These are phyloP conservation scores for Novumbra hubbsi DNA, from an alignment of 2,797 vertebrate species.

Conservation along the genomic window DNA sequence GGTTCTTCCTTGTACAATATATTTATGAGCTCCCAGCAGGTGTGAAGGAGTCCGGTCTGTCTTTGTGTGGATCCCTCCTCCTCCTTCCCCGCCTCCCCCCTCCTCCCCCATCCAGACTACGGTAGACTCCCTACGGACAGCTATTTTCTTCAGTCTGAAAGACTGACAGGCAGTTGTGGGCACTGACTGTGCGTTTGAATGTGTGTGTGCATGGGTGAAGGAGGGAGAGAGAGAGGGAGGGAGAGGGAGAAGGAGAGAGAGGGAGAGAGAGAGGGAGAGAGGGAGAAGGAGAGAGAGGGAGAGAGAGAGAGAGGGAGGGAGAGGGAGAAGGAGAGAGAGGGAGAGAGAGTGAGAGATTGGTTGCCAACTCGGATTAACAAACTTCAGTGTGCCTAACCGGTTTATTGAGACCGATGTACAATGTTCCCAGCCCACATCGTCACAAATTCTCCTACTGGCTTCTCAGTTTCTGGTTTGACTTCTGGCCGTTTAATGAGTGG, in stretches of 20 bases:
- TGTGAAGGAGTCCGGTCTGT: too few species aligned
- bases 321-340: neutral
- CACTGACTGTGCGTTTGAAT: neutral
- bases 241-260: neutral
- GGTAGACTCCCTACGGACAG: too few species aligned
- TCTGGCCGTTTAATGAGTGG: conserved; percentile 82
- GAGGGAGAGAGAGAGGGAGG: neutral
- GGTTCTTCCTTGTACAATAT: too few species aligned
- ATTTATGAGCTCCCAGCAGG: too few species aligned
- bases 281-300: neutral
- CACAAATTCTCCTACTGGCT: conserved; percentile 66
- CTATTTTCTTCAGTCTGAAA: too few species aligned
- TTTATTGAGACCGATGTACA: conserved; percentile 52
- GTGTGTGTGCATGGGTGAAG: too few species aligned
- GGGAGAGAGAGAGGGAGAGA: neutral
- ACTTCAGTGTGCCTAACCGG: conserved; percentile 51
- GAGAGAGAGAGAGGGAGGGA: neutral
- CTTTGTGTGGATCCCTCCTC: too few species aligned
- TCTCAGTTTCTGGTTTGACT: conserved; percentile 88
- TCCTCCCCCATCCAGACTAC: too few species aligned
- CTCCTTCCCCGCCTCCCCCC: too few species aligned
- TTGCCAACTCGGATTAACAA: conserved; percentile 71
- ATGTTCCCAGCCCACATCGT: conserved; percentile 20
- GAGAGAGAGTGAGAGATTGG: conserved; percentile 14
- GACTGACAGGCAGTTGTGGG: neutral